Base-by-base conservation (phyloP, 2,888 invertebrate species). In the Nezara viridula region DNA sequence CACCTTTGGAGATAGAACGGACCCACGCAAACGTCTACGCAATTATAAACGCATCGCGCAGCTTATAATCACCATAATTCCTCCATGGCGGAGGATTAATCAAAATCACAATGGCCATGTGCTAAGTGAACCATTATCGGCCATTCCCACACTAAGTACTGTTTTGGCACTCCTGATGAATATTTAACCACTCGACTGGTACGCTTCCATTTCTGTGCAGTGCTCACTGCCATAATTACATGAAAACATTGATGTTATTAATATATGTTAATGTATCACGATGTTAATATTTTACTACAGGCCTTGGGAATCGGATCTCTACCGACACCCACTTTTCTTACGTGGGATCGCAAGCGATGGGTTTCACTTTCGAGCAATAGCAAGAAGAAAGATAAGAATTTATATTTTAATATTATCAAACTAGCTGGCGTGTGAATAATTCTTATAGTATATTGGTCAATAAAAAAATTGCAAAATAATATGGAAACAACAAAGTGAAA, bases 61-160 rank as follows among this genome's bases (percentile, higher is more conserved):
- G 32, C 6, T 21, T 16, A 73, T 37, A n/a, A 73, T 73, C 66
- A 37, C 66, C 66, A 73, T 73, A 73, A 73, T 73, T 73, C 66
- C 37, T 37, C 19, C 32, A 37, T 27, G 66, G 21, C 19, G 12
- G 0, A 5, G 66, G 37, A 73, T 73, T 73, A 73, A 73, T 73
- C n/a, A n/a, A n/a, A n/a, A 5, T 0, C 66, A 7, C 66, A 9
- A 73, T 73, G 7, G 7, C 19, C 32, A 37, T 19, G 32, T 73
- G 32, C 37, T 37, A 73, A 73, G 66, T 73, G 32, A 73, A 73
- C 14, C 60, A 60, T 60, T 60, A 60, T 16, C 27, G 16, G 16
- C 66, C 66, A 37, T 73, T 73, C 66, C 66, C 37, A 73, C 66
- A 37, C 66, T 73, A 73, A 73, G 37, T 73, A 73, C 66, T 37